Conservation (phyloP, 2,888 invertebrate genomes). For the Eupithecia inturbata region DNA sequence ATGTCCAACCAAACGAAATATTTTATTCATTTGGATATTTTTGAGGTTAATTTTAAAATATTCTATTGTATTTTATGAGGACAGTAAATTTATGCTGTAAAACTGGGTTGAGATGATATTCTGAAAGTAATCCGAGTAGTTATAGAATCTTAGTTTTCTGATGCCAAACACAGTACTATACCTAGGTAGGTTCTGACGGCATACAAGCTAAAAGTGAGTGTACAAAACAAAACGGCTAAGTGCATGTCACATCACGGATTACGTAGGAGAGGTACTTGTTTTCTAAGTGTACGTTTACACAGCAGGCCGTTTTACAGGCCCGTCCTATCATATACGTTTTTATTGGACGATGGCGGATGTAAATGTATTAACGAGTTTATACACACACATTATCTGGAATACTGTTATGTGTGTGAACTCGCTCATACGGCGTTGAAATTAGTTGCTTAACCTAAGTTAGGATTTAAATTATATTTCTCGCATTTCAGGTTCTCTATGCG, state of each 20-base stretch:
- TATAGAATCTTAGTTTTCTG: background rate
- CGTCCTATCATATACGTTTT: too few relatives aligned
- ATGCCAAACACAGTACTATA: background rate
- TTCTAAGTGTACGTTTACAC: background rate
- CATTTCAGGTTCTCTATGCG: background rate
- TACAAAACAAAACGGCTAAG: background rate
- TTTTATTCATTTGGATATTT: slow-evolving; percentile 20
- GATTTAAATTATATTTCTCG: background rate
- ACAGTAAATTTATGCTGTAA: background rate
- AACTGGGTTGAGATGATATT: background rate
- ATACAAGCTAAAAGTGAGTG: background rate
- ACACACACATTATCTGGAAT: too few relatives aligned
- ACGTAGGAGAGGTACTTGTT: background rate
- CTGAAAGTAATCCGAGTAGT: background rate
- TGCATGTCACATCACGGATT: background rate
- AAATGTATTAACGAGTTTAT: too few relatives aligned
- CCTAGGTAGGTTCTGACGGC: background rate
- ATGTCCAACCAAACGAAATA: slow-evolving; percentile 31
- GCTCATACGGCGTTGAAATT: background rate
- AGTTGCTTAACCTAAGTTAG: background rate
- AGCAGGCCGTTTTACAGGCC: too few relatives aligned
- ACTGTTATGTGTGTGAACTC: too few relatives aligned
- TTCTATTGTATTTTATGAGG: background rate
- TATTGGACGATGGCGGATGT: too few relatives aligned
- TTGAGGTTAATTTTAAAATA: slow-evolving; percentile 5